These are phyloP conservation scores for Lepus townsendii DNA, from an alignment of 2,797 vertebrate species.

Conservation along the genomic window DNA sequence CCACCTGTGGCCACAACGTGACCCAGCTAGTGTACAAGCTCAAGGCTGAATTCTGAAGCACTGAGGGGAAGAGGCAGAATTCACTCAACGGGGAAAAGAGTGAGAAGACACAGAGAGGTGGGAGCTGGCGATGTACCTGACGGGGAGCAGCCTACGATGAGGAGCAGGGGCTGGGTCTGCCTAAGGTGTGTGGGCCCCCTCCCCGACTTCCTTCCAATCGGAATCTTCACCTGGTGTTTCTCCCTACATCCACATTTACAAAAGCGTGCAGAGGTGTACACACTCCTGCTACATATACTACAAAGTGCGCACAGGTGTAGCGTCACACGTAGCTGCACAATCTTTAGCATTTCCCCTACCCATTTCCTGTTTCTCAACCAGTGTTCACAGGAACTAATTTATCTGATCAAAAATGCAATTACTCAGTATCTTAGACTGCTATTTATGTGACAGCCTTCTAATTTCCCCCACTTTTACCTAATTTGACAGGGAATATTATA, in stretches of 20 bases:
- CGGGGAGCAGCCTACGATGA: background rate
- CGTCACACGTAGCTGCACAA: background rate
- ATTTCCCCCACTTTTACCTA: conserved; percentile 88
- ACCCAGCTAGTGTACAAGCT: fast-evolving
- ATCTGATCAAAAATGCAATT: conserved; percentile 89
- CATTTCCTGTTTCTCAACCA: conserved; percentile 78
- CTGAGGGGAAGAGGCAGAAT: background rate
- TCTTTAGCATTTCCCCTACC: conserved; percentile 16
- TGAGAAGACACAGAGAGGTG: background rate
- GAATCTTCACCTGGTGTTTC: too few relatives aligned
- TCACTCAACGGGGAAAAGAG: background rate
- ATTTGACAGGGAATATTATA: conserved; percentile 91
- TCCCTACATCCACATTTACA: background rate
- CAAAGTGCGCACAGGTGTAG: too few relatives aligned
- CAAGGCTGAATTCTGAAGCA: background rate
- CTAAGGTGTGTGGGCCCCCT: fast-evolving
- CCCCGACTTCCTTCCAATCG: background rate
- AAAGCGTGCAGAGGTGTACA: background rate
- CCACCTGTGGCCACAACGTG: too few relatives aligned
- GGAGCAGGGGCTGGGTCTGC: background rate
- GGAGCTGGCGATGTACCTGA: background rate
- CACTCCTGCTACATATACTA: fast-evolving
- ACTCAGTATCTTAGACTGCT: conserved; percentile 83
- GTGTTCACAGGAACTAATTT: conserved; percentile 88
- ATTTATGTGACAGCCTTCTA: conserved; percentile 90